Evolutionary conservation across 2,888 invertebrate species (phyloP), one percentile per base, ranked within the genome.

Genomic region (Halictus quadricinctus): DNA sequence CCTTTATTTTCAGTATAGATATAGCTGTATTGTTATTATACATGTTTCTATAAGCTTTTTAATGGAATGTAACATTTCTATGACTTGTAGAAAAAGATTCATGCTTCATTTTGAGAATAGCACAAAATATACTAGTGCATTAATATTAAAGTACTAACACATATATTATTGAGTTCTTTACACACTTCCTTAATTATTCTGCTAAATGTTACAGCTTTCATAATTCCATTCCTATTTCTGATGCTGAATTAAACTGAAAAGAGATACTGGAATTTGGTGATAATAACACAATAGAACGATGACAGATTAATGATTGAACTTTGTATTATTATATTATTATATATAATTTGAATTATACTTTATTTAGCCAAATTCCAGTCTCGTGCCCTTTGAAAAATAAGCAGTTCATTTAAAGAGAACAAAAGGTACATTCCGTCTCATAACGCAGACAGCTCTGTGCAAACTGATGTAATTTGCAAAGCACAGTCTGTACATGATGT

Each of bases 371-470:
- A 93, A 94, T 92, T 93, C 93, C 93, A 94, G 92, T 93, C 93
- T 93, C 94, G 94, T 94, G 94, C 94, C 93, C 94, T 94, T 94
- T 92, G 92, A 94, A 94, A 94, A 94, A 94, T 94, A 94, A 94
- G 93, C 94, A 94, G 93, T 94, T 93, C 94, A 85, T 70, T 83
- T 83, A 79, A 76, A 87, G 83, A 70, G 81, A 89, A 86, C 80
- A 85, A 87, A 88, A 86, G 74, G 48, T 87, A 93, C 92, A 92
- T 92, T 91, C 92, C 92, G 93, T 92, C 90, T 92, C 92, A 93
- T 93, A 92, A 92, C 82, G 90, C 91, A 93, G 92, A 94, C 91
- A 91, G 92, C 91, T 92, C 91, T 92, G 92, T 92, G 93, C 93
- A 93, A 93, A 93, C 90, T 89, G 87, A 91, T 85, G 81, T 84